These are phyloP conservation scores for Arnoldichthys spilopterus DNA, from an alignment of 2,797 vertebrate species.

Conservation along the genomic window DNA sequence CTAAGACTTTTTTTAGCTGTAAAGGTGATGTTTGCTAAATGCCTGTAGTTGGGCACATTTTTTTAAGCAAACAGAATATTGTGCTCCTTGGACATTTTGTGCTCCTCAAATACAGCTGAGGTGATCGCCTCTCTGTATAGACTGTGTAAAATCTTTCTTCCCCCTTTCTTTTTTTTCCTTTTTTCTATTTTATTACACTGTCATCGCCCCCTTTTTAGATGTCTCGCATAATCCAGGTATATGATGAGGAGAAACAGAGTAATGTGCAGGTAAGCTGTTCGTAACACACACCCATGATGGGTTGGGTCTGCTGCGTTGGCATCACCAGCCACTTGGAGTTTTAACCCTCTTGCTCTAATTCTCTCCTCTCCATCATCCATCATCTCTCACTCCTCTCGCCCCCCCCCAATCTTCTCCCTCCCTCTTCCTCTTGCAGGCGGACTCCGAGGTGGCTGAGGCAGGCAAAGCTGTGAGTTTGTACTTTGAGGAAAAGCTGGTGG, in stretches of 20 bases:
- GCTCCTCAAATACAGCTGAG: slow-evolving; percentile 53
- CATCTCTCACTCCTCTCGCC: slow-evolving; percentile 60
- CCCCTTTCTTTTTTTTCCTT: slow-evolving; percentile 76
- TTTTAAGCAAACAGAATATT: slow-evolving; percentile 61
- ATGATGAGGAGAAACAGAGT: slow-evolving; percentile 99
- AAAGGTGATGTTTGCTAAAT: background rate
- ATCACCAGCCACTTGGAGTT: slow-evolving; percentile 50
- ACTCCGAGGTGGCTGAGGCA: slow-evolving; percentile 98
- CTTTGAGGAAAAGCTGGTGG: slow-evolving; percentile 95
- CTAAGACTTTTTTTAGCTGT: background rate
- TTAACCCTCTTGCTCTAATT: slow-evolving; percentile 77
- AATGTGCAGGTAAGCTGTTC: slow-evolving; percentile 98
- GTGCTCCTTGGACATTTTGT: no score
- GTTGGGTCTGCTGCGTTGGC: slow-evolving; percentile 67
- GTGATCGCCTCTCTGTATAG: slow-evolving; percentile 71
- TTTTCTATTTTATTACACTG: slow-evolving; percentile 84
- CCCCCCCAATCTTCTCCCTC: slow-evolving; percentile 13
- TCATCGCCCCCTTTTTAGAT: slow-evolving; percentile 98
- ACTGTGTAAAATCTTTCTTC: slow-evolving; percentile 83
- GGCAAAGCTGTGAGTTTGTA: slow-evolving; percentile 91
- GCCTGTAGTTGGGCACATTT: slow-evolving; percentile 38
- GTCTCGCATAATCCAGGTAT: slow-evolving; percentile 99
- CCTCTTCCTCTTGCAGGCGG: slow-evolving; percentile 78
- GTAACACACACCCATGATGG: slow-evolving; percentile 85
- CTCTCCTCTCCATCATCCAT: slow-evolving; percentile 73